phyloP scores from a whole-genome alignment of 1,140 invertebrate genomes.

The Formica exsecta region DNA sequence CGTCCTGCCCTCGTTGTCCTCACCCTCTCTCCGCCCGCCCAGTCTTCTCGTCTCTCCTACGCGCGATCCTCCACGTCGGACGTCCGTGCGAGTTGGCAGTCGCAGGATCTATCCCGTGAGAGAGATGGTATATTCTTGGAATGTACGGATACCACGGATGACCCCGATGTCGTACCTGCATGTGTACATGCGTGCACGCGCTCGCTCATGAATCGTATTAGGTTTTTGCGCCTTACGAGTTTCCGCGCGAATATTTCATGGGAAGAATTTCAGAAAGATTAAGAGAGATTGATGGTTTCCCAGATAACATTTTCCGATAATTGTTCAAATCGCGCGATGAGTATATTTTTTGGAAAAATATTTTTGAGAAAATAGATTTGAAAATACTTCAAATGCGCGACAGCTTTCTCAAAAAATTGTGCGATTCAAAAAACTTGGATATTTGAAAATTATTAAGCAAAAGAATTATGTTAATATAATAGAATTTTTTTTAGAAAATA shows the following conservation, averaged over 20 bases:
- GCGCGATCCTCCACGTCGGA: slow-evolving; percentile 24
- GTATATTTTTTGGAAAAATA: not conserved
- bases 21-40: not conserved
- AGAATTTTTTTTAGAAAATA: not conserved
- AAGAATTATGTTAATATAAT: not conserved
- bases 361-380: not conserved
- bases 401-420: no score
- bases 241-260: not conserved
- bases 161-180: not conserved
- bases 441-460: not conserved
- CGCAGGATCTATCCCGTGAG: slow-evolving; percentile 9
- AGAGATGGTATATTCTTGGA: slow-evolving; percentile 45
- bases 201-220: slow-evolving; percentile 15
- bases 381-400: not conserved
- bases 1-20: slow-evolving; percentile 28
- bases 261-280: not conserved
- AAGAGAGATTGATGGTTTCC: not conserved
- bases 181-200: not conserved
- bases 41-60: slow-evolving; percentile 32
- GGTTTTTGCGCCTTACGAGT: slow-evolving; percentile 9
- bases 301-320: not conserved
- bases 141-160: slow-evolving; percentile 8
- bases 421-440: not conserved
- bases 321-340: not conserved
- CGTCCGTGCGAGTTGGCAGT: slow-evolving; percentile 16